A percentile compares a stretch with the other conserved stretches of the same genome.
These are phyloP conservation scores for Acrossocheilus wenchowensis DNA, from an alignment of 2,797 vertebrate species.

Conservation along the genomic window DNA sequence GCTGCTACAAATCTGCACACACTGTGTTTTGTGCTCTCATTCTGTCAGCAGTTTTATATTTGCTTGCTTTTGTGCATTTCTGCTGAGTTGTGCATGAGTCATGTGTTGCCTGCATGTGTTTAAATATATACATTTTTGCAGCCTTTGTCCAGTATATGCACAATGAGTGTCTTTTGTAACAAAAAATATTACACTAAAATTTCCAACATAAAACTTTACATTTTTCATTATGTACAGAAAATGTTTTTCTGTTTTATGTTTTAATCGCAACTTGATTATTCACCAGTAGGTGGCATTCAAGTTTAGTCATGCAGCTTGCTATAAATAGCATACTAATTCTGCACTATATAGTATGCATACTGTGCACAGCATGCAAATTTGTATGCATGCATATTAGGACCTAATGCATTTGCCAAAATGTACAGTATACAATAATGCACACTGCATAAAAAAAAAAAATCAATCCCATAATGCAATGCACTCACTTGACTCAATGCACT, in stretches of 20 bases:
- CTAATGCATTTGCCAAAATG: not conserved
- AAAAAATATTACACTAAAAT: not conserved
- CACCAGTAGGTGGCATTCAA: not conserved
- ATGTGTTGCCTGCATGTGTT: not conserved
- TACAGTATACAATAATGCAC: not conserved
- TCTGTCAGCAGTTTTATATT: not conserved
- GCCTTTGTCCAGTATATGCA: not conserved
- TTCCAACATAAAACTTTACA: not conserved
- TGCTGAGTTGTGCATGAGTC: conserved; percentile 6
- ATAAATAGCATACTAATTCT: not conserved
- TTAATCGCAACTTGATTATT: not conserved
- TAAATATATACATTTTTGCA: conserved; percentile 10
- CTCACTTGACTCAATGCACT: not conserved
- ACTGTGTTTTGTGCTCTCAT: not conserved
- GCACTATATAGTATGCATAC: not conserved
- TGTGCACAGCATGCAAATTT: not conserved
- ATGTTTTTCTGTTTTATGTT: not conserved
- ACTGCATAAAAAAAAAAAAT: not conserved
- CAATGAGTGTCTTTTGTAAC: not conserved
- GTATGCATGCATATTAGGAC: not conserved
- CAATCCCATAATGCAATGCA: not conserved
- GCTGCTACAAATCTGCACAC: conserved; percentile 6
- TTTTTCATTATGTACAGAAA: not conserved
- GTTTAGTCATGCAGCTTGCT: not conserved
- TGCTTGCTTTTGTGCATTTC: not conserved